Evolutionary conservation across 2,888 invertebrate genomes (phyloP), one percentile per base, ranked within the genome.

Genomic region (Chloroclystis v-ata): DNA sequence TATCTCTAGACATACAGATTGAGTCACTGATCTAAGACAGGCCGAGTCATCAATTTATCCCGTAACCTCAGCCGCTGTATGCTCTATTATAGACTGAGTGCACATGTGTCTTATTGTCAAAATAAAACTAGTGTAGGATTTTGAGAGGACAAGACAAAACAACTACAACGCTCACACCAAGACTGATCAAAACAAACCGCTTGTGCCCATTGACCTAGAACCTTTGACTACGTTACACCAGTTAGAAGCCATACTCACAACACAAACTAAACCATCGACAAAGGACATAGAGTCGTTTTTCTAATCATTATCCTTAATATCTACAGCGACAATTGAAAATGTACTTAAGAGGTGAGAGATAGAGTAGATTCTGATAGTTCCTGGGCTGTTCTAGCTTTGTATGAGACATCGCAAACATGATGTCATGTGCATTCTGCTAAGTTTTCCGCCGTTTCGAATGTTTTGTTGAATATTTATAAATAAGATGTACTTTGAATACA

Each of bases 121-220:
- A n/a, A n/a, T n/a, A n/a, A n/a, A n/a, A n/a, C n/a, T n/a, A n/a
- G n/a, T n/a, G n/a, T n/a, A n/a, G n/a, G n/a, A n/a, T n/a, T n/a
- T n/a, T n/a, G n/a, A n/a, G n/a, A n/a, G n/a, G n/a, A n/a, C n/a
- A n/a, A n/a, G n/a, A n/a, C n/a, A n/a, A n/a, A 49, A 65, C 57
- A 46, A 57, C 59, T 58, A 56, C 62, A 20, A 61, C 5, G 3
- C 5, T 20, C 20, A 20, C 5, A 20, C n/a, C n/a, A n/a, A 60
- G 24, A 43, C 33, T 56, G 47, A 49, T 56, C 48, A 47, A 52
- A 64, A 72, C 63, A 67, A 63, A 63, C 62, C 61, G 41, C 68
- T 57, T 67, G 69, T 67, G 70, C 74, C 60, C 61, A 69, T 55
- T 76, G 77, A 78, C 81, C 80, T 75, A 82, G 77, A 79, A 76